Conservation (phyloP, 2,888 invertebrate genomes). For the Andrena trimmerana region DNA sequence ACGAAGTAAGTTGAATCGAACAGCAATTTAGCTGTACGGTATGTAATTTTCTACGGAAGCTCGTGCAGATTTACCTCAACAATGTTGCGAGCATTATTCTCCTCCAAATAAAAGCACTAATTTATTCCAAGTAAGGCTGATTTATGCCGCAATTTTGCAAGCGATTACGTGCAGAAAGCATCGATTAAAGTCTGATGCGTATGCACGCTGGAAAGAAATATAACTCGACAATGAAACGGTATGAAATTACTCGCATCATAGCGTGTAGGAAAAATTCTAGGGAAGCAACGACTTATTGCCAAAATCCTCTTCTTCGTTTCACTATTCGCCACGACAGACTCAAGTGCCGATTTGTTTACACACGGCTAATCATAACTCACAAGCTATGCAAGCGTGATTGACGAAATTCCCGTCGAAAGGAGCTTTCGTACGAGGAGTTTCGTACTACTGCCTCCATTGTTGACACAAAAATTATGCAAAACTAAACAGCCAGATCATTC, state of each 20-base stretch:
- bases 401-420: neutral
- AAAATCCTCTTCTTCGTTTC: too few relatives aligned
- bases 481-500: neutral
- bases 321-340: too few relatives aligned
- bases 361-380: too few relatives aligned
- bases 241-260: too few relatives aligned
- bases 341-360: too few relatives aligned
- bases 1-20: slow-evolving; percentile 38
- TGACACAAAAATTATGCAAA: neutral
- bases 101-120: neutral
- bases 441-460: neutral
- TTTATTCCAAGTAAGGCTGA: too few relatives aligned
- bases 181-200: neutral
- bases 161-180: slow-evolving; percentile 1
- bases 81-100: neutral
- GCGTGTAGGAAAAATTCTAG: too few relatives aligned
- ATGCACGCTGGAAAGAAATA: too few relatives aligned
- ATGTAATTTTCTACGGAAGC: slow-evolving; percentile 27
- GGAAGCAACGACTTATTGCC: too few relatives aligned
- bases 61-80: neutral
- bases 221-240: too few relatives aligned
- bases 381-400: too few relatives aligned
- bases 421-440: neutral
- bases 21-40: slow-evolving; percentile 34
- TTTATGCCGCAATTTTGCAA: too few relatives aligned